Base-by-base conservation (phyloP, 2,797 vertebrate genomes). In the Coregonus ussuriensis region DNA sequence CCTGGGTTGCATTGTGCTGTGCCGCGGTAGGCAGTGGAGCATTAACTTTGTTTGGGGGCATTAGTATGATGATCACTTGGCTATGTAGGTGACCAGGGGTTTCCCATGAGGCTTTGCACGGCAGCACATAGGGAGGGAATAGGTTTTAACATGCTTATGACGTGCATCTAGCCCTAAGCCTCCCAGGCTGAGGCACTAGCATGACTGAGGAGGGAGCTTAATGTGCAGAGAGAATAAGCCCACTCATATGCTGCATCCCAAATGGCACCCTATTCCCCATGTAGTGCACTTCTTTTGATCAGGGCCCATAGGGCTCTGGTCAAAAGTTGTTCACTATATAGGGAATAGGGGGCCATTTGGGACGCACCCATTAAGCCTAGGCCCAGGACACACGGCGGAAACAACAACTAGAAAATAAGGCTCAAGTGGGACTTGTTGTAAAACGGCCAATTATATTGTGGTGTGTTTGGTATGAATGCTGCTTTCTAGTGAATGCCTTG, bases 41-140 rank as follows among this genome's bases (percentile, higher is more conserved):
- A 89, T 88, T 84, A 80, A 79, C 62, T 84, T 80, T 76, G 76
- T 83, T 81, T 74, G 81, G 82, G 71, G 84, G 82, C 88, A 89
- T 91, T 88, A 90, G 74, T 21, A 74, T 85, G 81, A 53, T 82
- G 81, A 83, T 80, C 77, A 69, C 71, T 76, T 75, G 74, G 21
- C 79, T 82, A 78, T 79, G 35, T 75, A 74, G 76, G 63, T 87
- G 85, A 83, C 87, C 85, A 88, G 81, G 87, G 5, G n/a, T 78
- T 72, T 74, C 81, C 83, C 76, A 79, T 62, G 51, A 76, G 37
- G 21, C 80, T 69, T 79, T 69, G 74, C 77, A 75, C 75, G 72
- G 75, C 76, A 70, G 25, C n/a, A 80, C 47, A 80, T 11, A 33
- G 68, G 67, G 75, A 81, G 85, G 88, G 82, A 62, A 80, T 82